A percentile compares a stretch with the other conserved stretches of the same genome.
These are phyloP conservation scores for Babyrousa celebensis DNA, from an alignment of 2,797 vertebrate genomes.

Conservation along the genomic window DNA sequence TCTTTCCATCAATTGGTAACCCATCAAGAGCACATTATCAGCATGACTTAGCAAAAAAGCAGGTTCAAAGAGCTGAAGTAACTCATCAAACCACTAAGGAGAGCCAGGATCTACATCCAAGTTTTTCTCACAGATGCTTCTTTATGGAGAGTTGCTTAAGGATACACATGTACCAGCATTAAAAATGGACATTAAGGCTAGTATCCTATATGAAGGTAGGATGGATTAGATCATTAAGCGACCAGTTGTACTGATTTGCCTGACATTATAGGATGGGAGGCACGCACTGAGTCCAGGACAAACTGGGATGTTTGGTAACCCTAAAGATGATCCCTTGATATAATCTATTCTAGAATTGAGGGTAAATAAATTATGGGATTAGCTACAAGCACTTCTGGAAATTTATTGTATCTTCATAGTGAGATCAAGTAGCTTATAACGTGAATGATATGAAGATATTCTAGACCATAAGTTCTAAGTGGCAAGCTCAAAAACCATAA, in stretches of 20 bases:
- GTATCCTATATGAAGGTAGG: background rate
- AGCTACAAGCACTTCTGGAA: background rate
- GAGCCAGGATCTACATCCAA: background rate
- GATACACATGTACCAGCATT: background rate
- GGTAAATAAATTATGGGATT: background rate
- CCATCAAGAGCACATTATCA: background rate
- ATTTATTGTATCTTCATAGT: background rate
- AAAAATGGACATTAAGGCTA: background rate
- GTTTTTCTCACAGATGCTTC: background rate
- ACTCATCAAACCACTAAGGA: background rate
- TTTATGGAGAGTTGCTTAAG: background rate
- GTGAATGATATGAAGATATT: background rate
- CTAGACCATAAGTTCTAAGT: background rate
- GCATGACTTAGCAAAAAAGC: background rate
- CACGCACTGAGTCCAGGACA: background rate
- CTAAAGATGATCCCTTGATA: background rate
- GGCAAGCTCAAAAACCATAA: background rate
- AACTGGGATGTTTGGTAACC: background rate
- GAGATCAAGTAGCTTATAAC: background rate
- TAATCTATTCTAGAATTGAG: background rate
- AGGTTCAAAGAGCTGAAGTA: constrained; percentile 8
- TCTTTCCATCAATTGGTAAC: background rate
- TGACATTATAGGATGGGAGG: background rate
- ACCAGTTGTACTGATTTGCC: background rate
- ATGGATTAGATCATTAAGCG: background rate